Percentiles rank a stretch among this genome's conserved stretches.
Evolutionary conservation across 2,797 vertebrate species (phyloP).

Genomic region (Microctenopoma lineatum): DNA sequence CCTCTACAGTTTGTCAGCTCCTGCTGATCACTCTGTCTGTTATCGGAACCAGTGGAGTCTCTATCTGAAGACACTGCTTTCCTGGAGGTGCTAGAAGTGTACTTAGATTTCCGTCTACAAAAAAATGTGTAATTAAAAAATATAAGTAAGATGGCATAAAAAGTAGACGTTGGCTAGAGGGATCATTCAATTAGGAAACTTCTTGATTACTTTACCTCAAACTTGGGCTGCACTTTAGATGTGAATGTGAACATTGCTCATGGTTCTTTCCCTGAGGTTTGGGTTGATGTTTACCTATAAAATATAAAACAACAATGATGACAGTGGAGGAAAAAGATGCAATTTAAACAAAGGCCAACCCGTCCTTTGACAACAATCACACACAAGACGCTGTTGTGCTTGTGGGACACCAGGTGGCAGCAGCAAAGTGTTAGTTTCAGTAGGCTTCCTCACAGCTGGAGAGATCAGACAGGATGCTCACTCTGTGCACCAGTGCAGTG

Average conservation of each 20-base stretch:
- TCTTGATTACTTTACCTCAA: conserved; percentile 83
- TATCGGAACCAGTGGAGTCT: conserved; percentile 65
- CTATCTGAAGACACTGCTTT: conserved; percentile 73
- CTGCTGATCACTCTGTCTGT: conserved; percentile 69
- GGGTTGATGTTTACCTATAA: conserved; percentile 79
- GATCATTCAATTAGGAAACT: background rate
- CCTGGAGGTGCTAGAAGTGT: conserved; percentile 70
- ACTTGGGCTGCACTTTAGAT: conserved; percentile 86
- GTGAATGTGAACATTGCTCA: conserved; percentile 81
- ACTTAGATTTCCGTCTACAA: conserved; percentile 80
- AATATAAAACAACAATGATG: conserved; percentile 27
- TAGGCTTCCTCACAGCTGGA: conserved; percentile 48
- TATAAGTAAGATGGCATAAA: background rate
- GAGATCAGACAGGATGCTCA: conserved; percentile 36
- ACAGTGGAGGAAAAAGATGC: conserved; percentile 6
- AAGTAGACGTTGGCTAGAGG: background rate
- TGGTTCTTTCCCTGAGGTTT: conserved; percentile 85
- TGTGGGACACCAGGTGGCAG: conserved; percentile 83
- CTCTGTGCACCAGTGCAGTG: conserved; percentile 25
- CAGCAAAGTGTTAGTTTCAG: conserved; percentile 70
- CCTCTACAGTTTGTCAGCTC: conserved; percentile 70
- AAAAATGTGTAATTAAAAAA: conserved; percentile 1
- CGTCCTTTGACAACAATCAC: background rate
- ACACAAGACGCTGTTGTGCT: conserved; percentile 1
- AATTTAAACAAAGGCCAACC: background rate